Conservation (phyloP, 2,113 vertebrate species). For the Cryptotis parvus region DNA sequence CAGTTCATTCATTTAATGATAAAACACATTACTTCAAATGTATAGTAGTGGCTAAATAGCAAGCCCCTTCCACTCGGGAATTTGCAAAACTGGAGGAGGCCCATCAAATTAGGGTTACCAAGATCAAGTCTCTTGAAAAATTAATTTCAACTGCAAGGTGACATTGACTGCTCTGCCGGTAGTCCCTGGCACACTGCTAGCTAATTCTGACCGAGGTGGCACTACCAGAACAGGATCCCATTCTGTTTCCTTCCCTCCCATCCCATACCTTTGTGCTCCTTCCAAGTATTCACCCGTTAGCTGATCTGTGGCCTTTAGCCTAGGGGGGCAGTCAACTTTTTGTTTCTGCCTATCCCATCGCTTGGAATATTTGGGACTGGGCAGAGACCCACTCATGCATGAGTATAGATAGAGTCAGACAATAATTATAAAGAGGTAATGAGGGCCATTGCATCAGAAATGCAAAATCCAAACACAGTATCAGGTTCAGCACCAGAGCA, state of each 20-base stretch:
- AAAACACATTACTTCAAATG: no score
- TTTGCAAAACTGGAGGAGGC: neutral
- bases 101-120: neutral
- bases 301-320: neutral
- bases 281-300: neutral
- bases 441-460: neutral
- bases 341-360: neutral
- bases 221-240: neutral
- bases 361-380: neutral
- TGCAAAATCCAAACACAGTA: neutral
- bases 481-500: neutral
- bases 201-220: slow-evolving; percentile 17
- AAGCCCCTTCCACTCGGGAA: neutral
- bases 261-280: neutral
- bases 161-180: neutral
- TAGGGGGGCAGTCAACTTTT: neutral
- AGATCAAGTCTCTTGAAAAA: slow-evolving; percentile 22
- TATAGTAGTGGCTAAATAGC: no score
- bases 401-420: neutral
- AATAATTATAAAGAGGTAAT: neutral
- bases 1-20: no score
- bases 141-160: slow-evolving; percentile 41
- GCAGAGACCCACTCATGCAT: neutral
- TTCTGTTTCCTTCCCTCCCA: slow-evolving; percentile 4
- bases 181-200: neutral